Evolutionary conservation across 2,888 invertebrate genomes (phyloP).

Genomic region (Nebria brevicollis): DNA sequence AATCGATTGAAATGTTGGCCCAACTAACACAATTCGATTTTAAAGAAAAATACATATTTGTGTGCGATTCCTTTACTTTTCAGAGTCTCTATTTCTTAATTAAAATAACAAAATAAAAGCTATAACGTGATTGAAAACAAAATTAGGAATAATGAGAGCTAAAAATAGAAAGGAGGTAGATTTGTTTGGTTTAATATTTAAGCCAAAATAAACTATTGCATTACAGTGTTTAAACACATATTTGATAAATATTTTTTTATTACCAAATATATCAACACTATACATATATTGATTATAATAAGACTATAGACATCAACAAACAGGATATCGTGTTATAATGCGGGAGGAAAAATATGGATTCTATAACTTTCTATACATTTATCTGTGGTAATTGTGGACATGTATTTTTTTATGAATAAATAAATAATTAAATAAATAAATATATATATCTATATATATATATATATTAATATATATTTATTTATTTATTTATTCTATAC

Average conservation of each 20-base stretch:
- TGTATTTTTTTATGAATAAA: neutral
- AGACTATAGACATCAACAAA: conserved; percentile 42
- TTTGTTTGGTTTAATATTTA: neutral
- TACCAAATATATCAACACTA: conserved; percentile 48
- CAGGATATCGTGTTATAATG: conserved; percentile 37
- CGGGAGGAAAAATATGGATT: conserved; percentile 39
- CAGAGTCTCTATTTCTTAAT: neutral
- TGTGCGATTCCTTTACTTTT: neutral
- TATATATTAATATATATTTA: too few relatives aligned
- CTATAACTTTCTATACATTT: conserved; percentile 40
- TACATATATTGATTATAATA: conserved; percentile 43
- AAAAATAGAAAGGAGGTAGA: neutral
- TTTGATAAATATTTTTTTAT: conserved; percentile 47
- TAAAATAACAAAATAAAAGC: neutral
- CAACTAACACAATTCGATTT: neutral
- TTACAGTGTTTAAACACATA: neutral
- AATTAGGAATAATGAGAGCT: neutral
- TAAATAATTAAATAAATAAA: neutral
- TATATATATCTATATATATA: neutral
- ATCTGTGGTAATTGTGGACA: conserved; percentile 41
- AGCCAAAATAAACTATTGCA: neutral
- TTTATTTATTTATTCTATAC: too few relatives aligned
- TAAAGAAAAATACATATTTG: neutral
- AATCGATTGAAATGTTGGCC: neutral
- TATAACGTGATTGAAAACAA: neutral